phyloP scores from a whole-genome alignment of 37 sponge, comb jelly and placozoan genomes.

The Oscarella lobularis region DNA sequence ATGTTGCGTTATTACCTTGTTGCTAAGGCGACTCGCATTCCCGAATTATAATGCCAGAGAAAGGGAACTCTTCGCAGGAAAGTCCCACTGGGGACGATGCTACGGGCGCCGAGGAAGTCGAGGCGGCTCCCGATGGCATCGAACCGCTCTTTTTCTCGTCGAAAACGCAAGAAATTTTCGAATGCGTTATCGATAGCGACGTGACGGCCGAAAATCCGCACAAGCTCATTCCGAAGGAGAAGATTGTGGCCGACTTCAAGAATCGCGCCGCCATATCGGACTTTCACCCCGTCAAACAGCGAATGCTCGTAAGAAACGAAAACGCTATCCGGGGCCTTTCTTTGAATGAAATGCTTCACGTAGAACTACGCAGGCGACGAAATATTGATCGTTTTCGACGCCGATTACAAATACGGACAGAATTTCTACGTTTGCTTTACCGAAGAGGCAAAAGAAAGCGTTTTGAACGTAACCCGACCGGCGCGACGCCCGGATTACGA shows the following conservation, averaged over 20 bases:
- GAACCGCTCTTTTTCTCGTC: conserved; percentile 69
- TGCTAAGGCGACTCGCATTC: too few species aligned
- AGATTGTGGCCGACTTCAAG: conserved; percentile 73
- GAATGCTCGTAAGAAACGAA: conserved; percentile 43
- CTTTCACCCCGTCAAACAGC: conserved; percentile 79
- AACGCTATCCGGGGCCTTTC: too few species aligned
- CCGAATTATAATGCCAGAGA: too few species aligned
- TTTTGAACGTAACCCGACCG: conserved; percentile 66
- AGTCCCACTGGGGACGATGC: too few species aligned
- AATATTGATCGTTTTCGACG: conserved; percentile 79
- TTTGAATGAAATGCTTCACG: not conserved
- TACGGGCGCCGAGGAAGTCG: too few species aligned
- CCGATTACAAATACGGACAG: conserved; percentile 84
- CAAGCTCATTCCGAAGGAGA: conserved; percentile 62
- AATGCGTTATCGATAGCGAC: conserved; percentile 54
- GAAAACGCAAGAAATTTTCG: conserved; percentile 63
- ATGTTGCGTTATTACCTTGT: too few species aligned
- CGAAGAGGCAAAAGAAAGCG: conserved; percentile 73
- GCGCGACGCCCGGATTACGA: too few species aligned
- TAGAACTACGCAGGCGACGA: conserved; percentile 79
- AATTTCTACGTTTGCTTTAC: conserved; percentile 90
- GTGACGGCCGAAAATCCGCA: conserved; percentile 65
- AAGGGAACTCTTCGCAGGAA: too few species aligned
- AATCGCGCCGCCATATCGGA: conserved; percentile 88
- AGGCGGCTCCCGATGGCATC: conserved; percentile 42